Conservation (phyloP, 2,888 invertebrate species). For the Mimas tiliae region DNA sequence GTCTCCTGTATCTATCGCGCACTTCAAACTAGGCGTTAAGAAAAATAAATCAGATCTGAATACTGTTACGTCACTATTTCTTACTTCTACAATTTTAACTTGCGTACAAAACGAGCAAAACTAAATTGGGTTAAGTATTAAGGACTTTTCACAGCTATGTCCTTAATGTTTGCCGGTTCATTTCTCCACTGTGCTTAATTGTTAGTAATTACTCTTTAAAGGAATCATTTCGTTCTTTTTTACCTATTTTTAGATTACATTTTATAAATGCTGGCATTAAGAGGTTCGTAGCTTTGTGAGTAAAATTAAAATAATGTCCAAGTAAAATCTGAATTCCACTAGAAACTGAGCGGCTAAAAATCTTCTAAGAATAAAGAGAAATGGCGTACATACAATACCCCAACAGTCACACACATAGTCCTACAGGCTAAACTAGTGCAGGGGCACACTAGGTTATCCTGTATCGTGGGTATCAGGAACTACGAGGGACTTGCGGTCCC, state of each 20-base stretch:
- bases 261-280: not conserved
- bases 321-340: too few relatives aligned
- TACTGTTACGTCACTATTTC: not conserved
- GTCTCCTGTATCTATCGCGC: too few relatives aligned
- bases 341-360: too few relatives aligned
- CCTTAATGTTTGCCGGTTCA: slow-evolving; percentile 13
- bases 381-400: too few relatives aligned
- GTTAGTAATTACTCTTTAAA: not conserved
- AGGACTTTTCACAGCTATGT: slow-evolving; percentile 20
- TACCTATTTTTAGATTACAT: not conserved
- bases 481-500: too few relatives aligned
- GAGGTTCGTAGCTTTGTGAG: not conserved
- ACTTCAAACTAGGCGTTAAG: too few relatives aligned
- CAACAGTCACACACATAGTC: too few relatives aligned
- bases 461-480: too few relatives aligned
- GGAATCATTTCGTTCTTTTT: slow-evolving; percentile 1
- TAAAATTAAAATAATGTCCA: too few relatives aligned
- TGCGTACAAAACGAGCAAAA: slow-evolving; percentile 14
- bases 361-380: too few relatives aligned
- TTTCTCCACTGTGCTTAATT: slow-evolving; percentile 7
- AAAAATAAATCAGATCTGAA: not conserved
- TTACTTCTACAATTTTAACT: not conserved
- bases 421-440: too few relatives aligned
- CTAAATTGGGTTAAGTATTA: slow-evolving; percentile 18
- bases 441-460: too few relatives aligned